phyloP scores from a whole-genome alignment of 2,888 invertebrate genomes.

The Noctua comes region DNA sequence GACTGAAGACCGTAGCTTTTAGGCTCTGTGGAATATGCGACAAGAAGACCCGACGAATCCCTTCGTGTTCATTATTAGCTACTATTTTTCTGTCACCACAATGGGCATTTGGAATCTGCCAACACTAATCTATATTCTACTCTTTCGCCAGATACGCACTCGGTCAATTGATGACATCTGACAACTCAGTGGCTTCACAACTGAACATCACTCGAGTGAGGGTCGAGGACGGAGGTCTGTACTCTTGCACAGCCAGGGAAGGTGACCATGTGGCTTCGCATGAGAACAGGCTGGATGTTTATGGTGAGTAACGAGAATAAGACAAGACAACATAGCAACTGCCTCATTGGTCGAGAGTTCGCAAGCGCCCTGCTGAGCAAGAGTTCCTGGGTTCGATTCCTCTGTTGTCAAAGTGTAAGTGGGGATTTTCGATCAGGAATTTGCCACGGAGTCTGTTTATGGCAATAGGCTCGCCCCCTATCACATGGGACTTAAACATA shows the following conservation, averaged over 20 bases:
- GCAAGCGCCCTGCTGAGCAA: too few relatives aligned
- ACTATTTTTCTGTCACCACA: background rate
- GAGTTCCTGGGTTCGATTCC: too few relatives aligned
- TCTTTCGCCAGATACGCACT: constrained; percentile 81
- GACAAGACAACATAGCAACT: too few relatives aligned
- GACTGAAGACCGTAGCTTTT: too few relatives aligned
- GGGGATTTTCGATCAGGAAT: too few relatives aligned
- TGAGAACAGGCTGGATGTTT: constrained; percentile 88
- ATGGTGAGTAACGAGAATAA: constrained; percentile 79
- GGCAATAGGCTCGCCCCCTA: too few relatives aligned
- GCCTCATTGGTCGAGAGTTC: too few relatives aligned
- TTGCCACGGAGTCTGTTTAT: too few relatives aligned
- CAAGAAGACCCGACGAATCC: too few relatives aligned
- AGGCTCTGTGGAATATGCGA: too few relatives aligned
- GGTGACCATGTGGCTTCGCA: constrained; percentile 81
- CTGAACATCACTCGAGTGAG: constrained; percentile 90
- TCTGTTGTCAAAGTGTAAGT: too few relatives aligned
- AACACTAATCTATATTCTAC: background rate
- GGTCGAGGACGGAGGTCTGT: constrained; percentile 91
- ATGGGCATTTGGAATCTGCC: background rate
- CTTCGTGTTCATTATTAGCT: background rate
- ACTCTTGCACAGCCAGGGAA: constrained; percentile 90
- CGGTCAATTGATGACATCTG: constrained; percentile 87
- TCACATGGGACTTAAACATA: too few relatives aligned
- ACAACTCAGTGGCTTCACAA: constrained; percentile 85